Base-by-base conservation (phyloP, 2,797 vertebrate species). In the Hemibagrus guttatus region DNA sequence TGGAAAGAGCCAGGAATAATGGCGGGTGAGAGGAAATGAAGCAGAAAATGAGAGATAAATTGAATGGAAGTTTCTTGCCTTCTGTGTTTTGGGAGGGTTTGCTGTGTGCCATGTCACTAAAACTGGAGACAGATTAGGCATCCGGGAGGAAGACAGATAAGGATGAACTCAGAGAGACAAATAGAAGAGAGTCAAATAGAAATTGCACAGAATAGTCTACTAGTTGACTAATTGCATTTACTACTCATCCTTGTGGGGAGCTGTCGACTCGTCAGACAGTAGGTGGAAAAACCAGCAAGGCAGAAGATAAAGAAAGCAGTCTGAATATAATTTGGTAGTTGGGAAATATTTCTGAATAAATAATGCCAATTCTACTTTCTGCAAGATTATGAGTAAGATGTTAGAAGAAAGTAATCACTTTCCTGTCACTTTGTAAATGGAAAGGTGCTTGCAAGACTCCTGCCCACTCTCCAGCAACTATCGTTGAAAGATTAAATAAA, bases 1-100 rank as follows among this genome's bases (percentile, higher is more conserved):
- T 54, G 28, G 31, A 28, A 28, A 64, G 35, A 76, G 52, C 71
- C 52, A 59, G 28, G 66, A 66, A 82, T 63, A 74, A 46, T 61
- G 49, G 76, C 23, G 14, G 21, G 28, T 3, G 17, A 81, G 84
- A 49, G 76, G 56, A 90, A 89, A 90, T 89, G 81, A 86, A 81
- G 84, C 87, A 83, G 81, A 91, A 89, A 90, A 90, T 86, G 64
- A 81, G 85, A 88, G 78, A 80, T 84, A 88, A 87, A 89, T 86
- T 81, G 85, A 49, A 85, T 52, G 58, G 75, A 85, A 59, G 52
- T 89, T 68, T 83, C 64, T 26, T 23, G 61, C 74, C 84, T 49
- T 28, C 68, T 72, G 26, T 11, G 35, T 76, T 68, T 85, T 56
- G 2, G 46, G 39, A 49, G 81, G 72, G 71, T 49, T 78, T 49